phyloP scores from a whole-genome alignment of 2,888 invertebrate species.

The Perizoma affinitatum region DNA sequence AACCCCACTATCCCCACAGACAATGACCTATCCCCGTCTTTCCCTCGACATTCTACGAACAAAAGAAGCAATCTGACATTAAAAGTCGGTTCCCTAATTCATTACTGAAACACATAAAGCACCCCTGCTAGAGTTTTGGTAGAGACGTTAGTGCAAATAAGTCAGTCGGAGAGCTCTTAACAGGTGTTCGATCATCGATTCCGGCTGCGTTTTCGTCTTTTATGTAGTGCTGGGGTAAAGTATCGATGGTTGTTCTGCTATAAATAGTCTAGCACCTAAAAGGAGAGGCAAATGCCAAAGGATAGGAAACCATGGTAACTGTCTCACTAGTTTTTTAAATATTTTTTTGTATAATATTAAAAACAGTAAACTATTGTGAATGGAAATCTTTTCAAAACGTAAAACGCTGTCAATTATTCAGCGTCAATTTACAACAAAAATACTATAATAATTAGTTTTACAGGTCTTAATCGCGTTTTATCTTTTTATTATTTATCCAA shows the following conservation, averaged over 20 bases:
- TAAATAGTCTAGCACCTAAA: too few relatives aligned
- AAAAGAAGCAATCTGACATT: constrained; percentile 13
- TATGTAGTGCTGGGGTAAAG: constrained; percentile 36
- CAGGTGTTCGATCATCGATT: constrained; percentile 70
- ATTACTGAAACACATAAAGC: constrained; percentile 24
- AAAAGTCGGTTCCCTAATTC: constrained; percentile 16
- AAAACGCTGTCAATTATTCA: too few relatives aligned
- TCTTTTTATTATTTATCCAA: too few relatives aligned
- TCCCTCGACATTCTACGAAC: constrained; percentile 12
- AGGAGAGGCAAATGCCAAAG: too few relatives aligned
- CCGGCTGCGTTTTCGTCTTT: constrained; percentile 48
- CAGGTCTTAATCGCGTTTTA: too few relatives aligned
- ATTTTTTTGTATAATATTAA: too few relatives aligned
- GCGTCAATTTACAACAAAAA: too few relatives aligned
- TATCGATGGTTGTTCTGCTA: constrained; percentile 41
- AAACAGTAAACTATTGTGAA: too few relatives aligned
- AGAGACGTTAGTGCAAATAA: constrained; percentile 40
- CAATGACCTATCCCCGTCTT: constrained; percentile 12
- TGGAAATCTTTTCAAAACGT: too few relatives aligned
- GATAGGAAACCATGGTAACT: too few relatives aligned
- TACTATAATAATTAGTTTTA: too few relatives aligned
- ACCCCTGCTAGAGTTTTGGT: constrained; percentile 8
- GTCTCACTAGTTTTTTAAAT: too few relatives aligned
- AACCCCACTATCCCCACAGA: neutral
- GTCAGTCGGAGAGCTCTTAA: constrained; percentile 53